These are phyloP conservation scores for Kryptopterus vitreolus DNA, from an alignment of 2,797 vertebrate genomes.

Conservation along the genomic window DNA sequence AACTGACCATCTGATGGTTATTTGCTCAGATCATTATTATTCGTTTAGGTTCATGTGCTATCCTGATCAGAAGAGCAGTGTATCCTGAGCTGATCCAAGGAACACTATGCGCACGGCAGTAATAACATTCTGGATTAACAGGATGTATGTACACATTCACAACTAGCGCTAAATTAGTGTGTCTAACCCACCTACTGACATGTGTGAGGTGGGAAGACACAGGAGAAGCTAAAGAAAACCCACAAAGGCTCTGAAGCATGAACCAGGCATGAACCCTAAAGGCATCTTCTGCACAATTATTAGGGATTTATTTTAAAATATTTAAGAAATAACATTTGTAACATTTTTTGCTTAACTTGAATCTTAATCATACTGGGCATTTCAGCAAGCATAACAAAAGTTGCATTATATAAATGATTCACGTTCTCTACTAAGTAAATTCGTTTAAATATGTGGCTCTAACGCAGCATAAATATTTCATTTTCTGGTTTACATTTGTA, in stretches of 20 bases:
- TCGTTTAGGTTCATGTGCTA: too few species aligned
- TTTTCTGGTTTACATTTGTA: too few species aligned
- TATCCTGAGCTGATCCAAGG: neutral
- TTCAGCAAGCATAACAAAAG: neutral
- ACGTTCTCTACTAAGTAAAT: neutral
- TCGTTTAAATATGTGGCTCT: neutral
- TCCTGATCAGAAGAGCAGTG: neutral
- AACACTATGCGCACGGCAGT: neutral
- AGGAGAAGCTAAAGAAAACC: neutral
- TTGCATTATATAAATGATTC: neutral
- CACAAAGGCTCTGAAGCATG: too few species aligned
- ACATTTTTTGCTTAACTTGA: too few species aligned
- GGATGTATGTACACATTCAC: neutral
- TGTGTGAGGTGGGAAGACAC: neutral
- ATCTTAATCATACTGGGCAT: too few species aligned
- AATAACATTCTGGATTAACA: neutral
- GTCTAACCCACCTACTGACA: too few species aligned
- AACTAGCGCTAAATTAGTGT: neutral
- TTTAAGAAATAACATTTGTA: too few species aligned
- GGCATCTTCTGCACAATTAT: neutral
- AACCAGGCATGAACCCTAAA: neutral
- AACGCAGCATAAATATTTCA: too few species aligned
- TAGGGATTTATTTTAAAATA: slow-evolving; percentile 1
- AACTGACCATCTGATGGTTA: too few species aligned
- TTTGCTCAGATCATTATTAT: too few species aligned